Evolutionary conservation across 2,113 vertebrate genomes (phyloP).

Genomic region (Hucho hucho): DNA sequence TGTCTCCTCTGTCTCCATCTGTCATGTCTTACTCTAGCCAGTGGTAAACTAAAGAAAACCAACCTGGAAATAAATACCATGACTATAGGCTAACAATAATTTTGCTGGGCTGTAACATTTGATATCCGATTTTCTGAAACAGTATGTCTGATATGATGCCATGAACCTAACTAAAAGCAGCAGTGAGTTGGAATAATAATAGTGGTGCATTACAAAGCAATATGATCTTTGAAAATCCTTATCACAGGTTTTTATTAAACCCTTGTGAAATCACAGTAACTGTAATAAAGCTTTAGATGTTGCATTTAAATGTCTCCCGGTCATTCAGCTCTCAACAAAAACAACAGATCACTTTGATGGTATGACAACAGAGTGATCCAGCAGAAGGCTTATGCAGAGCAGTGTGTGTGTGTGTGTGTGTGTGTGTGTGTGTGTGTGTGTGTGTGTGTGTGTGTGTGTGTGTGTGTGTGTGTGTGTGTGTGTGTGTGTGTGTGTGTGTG

Average conservation of each 20-base stretch:
- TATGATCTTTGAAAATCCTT: too few relatives aligned
- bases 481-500: not conserved
- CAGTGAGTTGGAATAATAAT: not conserved
- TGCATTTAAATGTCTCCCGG: not conserved
- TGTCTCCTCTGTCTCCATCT: not conserved
- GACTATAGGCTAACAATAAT: not conserved
- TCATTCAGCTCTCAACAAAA: not conserved
- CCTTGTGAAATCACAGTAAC: not conserved
- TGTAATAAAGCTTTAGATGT: not conserved
- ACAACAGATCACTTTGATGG: slow-evolving; percentile 24
- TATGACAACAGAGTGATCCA: slow-evolving; percentile 34
- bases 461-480: not conserved
- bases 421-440: not conserved
- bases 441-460: not conserved
- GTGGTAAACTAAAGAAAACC: not conserved
- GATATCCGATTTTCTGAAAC: not conserved
- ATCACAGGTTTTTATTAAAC: not conserved
- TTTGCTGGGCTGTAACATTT: not conserved
- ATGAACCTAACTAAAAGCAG: not conserved
- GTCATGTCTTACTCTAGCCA: not conserved
- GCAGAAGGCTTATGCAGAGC: slow-evolving; percentile 20
- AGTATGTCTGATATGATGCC: not conserved
- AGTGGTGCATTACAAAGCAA: not conserved
- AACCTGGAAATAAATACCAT: not conserved
- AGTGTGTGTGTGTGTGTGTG: not conserved